Percentiles rank a stretch among this genome's conserved stretches.
Conservation (phyloP, 30 jellyfish, hydroid and myxozoan species). For the Nemopilema nomurai region DNA sequence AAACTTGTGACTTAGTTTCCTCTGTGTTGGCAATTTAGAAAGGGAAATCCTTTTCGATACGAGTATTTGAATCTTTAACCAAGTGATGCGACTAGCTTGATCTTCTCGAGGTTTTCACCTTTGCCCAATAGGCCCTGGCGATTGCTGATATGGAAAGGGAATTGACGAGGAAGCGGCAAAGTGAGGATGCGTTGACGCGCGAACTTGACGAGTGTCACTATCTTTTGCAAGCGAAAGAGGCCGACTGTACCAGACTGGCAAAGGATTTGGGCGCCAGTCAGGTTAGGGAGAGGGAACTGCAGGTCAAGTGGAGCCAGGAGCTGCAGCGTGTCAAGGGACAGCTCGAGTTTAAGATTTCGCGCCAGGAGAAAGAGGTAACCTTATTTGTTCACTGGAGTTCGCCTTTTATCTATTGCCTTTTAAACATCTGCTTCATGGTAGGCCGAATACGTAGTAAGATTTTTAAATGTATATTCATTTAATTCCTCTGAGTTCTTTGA, state of each 20-base stretch:
- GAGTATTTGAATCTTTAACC: too few species aligned
- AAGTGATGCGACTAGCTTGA: too few species aligned
- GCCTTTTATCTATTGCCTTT: too few species aligned
- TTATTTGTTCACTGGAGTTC: background rate
- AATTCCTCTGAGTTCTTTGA: too few species aligned
- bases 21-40: too few species aligned
- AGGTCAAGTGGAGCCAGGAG: constrained; percentile 72
- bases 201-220: constrained; percentile 85
- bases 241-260: constrained; percentile 95
- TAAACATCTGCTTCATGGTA: too few species aligned
- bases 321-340: constrained; percentile 42
- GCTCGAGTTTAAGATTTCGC: constrained; percentile 42
- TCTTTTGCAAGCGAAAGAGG: constrained; percentile 76
- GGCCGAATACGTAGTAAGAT: too few species aligned
- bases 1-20: too few species aligned
- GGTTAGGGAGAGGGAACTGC: constrained; percentile 94
- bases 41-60: too few species aligned
- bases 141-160: constrained; percentile 40
- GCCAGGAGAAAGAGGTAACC: constrained; percentile 77
- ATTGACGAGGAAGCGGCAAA: constrained; percentile 42
- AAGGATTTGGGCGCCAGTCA: constrained; percentile 97
- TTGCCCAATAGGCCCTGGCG: constrained; percentile 25
- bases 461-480: too few species aligned
- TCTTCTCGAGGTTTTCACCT: background rate
- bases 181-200: constrained; percentile 57